Evolutionary conservation across 2,797 vertebrate genomes (phyloP).

Genomic region (Diglossa cyanea): DNA sequence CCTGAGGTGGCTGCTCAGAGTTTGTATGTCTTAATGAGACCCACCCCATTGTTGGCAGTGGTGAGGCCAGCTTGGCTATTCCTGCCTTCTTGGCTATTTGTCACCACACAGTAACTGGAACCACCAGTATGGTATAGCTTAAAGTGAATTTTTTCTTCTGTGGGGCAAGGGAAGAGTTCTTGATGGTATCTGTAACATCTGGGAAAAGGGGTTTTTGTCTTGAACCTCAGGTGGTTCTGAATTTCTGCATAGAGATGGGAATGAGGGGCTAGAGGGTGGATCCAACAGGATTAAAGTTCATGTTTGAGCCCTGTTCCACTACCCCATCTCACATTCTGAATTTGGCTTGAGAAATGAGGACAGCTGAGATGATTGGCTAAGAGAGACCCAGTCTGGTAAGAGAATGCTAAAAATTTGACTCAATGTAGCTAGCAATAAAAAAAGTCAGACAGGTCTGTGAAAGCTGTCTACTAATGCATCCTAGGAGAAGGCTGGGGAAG

Average conservation of each 20-base stretch:
- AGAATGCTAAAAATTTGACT: background rate
- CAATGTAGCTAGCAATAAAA: background rate
- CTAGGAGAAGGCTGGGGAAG: background rate
- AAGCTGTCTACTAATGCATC: background rate
- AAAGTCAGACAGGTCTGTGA: background rate
- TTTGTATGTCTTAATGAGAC: background rate
- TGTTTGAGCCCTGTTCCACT: background rate
- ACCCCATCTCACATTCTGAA: background rate
- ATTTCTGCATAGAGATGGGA: background rate
- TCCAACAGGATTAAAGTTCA: background rate
- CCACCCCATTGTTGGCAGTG: background rate
- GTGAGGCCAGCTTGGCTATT: background rate
- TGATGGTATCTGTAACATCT: background rate
- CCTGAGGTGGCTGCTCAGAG: background rate
- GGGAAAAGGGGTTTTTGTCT: background rate
- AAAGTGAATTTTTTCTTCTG: background rate
- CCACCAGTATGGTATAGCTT: background rate
- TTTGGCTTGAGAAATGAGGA: background rate
- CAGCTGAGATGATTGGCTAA: background rate
- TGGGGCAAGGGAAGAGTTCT: background rate
- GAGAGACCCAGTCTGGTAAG: background rate
- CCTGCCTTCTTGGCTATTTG: background rate
- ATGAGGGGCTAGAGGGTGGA: background rate
- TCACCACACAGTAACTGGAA: background rate
- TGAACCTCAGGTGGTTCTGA: background rate